Percentiles rank a stretch among this genome's conserved stretches.
These are phyloP conservation scores for Papilio polytes DNA, from an alignment of 1,140 invertebrate species.

Conservation along the genomic window DNA sequence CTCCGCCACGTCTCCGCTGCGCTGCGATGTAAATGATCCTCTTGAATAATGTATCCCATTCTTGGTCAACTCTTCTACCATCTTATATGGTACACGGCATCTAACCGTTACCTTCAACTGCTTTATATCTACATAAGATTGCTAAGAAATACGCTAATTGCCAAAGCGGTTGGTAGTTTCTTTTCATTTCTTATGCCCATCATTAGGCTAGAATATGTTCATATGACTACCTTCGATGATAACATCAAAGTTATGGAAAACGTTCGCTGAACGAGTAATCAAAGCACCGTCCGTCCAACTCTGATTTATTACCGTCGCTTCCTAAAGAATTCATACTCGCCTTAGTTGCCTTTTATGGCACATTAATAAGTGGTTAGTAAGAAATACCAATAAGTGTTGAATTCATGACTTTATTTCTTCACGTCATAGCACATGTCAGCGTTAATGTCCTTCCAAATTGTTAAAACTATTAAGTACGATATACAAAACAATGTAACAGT, in stretches of 20 bases:
- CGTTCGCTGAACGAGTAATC: neutral
- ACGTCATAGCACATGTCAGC: neutral
- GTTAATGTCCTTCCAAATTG: constrained; percentile 2
- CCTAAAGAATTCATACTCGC: constrained; percentile 32
- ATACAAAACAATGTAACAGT: constrained; percentile 21
- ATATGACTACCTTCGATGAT: constrained; percentile 30
- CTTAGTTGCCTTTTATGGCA: constrained; percentile 29
- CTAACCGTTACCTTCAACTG: constrained; percentile 78
- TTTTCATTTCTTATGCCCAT: constrained; percentile 33
- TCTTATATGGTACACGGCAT: constrained; percentile 76
- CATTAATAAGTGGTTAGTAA: neutral
- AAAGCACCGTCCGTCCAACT: constrained; percentile 28
- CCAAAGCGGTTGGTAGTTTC: constrained; percentile 48
- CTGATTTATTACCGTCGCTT: constrained; percentile 38
- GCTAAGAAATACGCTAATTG: constrained; percentile 66
- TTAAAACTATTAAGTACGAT: constrained; percentile 2
- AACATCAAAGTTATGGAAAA: constrained; percentile 38
- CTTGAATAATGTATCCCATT: constrained; percentile 82
- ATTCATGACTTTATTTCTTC: constrained; percentile 14
- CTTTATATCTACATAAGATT: constrained; percentile 71
- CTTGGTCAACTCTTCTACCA: constrained; percentile 71
- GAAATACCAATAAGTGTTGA: constrained; percentile 25
- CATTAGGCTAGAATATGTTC: constrained; percentile 19
- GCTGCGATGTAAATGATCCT: constrained; percentile 81
- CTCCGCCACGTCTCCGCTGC: constrained; percentile 70